Evolutionary conservation across 1,140 invertebrate genomes (phyloP).

Genomic region (Hylaeus anthracinus): DNA sequence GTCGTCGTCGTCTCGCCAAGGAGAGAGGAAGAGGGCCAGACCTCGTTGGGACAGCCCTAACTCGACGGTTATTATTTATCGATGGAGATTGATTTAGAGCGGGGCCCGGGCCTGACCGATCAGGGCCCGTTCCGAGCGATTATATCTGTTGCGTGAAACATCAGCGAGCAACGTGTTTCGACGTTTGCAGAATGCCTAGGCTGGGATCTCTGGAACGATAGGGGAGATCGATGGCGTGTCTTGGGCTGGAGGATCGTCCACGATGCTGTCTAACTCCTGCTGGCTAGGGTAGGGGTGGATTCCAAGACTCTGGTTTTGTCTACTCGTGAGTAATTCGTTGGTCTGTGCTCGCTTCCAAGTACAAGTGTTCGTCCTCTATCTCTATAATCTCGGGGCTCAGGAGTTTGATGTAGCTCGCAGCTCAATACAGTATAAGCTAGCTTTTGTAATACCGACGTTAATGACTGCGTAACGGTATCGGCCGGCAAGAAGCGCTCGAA

Average conservation of each 20-base stretch:
- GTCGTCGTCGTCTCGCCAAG: slow-evolving; percentile 26
- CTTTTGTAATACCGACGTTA: background rate
- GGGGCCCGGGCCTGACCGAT: slow-evolving; percentile 3
- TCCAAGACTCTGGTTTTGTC: too few species aligned
- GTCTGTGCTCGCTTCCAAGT: too few species aligned
- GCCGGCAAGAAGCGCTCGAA: background rate
- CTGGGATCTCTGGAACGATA: background rate
- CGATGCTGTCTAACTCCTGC: too few species aligned
- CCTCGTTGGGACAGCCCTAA: slow-evolving; percentile 1
- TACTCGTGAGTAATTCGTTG: too few species aligned
- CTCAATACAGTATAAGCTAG: too few species aligned
- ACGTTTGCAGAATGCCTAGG: background rate
- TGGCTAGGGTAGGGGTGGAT: too few species aligned
- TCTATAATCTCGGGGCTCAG: too few species aligned
- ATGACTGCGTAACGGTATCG: background rate
- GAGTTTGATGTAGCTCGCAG: too few species aligned
- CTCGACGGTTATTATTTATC: slow-evolving; percentile 60
- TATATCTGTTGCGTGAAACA: background rate
- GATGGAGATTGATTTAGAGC: slow-evolving; percentile 65
- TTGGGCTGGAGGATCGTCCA: too few species aligned
- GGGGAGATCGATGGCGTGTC: too few species aligned
- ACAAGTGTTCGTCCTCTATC: too few species aligned
- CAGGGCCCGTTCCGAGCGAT: slow-evolving; percentile 9
- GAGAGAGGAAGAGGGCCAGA: slow-evolving; percentile 16
- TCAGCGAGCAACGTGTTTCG: background rate